Evolutionary conservation across 2,113 vertebrate species (phyloP), one percentile per base, ranked within the genome.

Genomic region (Eretmochelys imbricata): DNA sequence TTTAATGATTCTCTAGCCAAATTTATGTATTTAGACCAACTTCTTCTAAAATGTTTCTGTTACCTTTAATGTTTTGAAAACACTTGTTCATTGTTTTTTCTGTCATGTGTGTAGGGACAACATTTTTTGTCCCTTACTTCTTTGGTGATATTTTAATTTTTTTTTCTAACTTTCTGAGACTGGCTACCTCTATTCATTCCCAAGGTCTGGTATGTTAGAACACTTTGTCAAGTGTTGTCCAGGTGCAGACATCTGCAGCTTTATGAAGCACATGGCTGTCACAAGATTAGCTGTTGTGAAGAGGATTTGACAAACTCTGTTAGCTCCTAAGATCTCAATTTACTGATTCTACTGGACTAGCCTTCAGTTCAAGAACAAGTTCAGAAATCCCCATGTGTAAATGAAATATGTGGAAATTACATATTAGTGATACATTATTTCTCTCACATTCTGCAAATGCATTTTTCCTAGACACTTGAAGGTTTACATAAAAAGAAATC

Each of bases 11-110:
- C 93, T 65, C 92, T 85, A 94, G 93, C 89, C 81, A 96, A 93
- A 97, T 97, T 89, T 96, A 80, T 82, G 75, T 38, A 93, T 96
- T 97, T 95, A 92, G 96, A 93, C 80, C 84, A 54, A 65, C 90
- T 86, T 91, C 69, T 95, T 95, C 89, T 48, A 82, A 84, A 51
- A 87, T 92, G n/a, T 84, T 96, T 94, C 85, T 95, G 38, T 81
- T 95, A 86, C 16, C 7, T 83, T 89, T 24, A 89, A 89, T 95
- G 76, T 91, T 91, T 93, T 80, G 65, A 82, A 95, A 97, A 87
- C n/a, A 35, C 55, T 90, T 80, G 48, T 76, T 89, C 95, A 12
- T 91, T 48, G 84, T 49, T 83, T 91, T 82, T 83, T 5, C n/a
- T 59, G 31, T 82, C 59, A 82, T 94, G 2, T 87, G 82, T 95